Percentiles rank a stretch among this genome's conserved stretches.
These are phyloP conservation scores for Aphrophora alni DNA, from an alignment of 2,888 invertebrate species.

Conservation along the genomic window DNA sequence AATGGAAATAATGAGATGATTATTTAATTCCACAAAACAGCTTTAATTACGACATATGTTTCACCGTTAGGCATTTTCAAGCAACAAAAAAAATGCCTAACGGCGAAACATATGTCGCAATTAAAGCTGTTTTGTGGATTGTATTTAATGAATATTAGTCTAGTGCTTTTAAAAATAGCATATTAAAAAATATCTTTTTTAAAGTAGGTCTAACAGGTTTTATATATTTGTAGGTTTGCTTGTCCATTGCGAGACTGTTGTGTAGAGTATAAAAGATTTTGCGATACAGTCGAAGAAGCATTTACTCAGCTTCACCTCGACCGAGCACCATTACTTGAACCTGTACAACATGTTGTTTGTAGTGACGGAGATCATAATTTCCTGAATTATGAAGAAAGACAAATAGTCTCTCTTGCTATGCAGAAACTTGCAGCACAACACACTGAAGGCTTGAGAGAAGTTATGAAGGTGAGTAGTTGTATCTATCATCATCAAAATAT, in stretches of 20 bases:
- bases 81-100: too few relatives aligned
- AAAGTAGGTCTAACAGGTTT: background rate
- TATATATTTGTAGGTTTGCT: constrained; percentile 63
- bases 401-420: constrained; percentile 67
- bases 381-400: constrained; percentile 77
- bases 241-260: constrained; percentile 58
- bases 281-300: constrained; percentile 71
- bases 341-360: constrained; percentile 73
- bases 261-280: constrained; percentile 70
- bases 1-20: too few relatives aligned
- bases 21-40: too few relatives aligned
- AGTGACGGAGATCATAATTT: constrained; percentile 64
- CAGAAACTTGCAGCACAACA: constrained; percentile 71
- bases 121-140: too few relatives aligned
- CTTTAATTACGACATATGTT: too few relatives aligned
- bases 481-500: too few relatives aligned
- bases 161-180: too few relatives aligned
- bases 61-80: too few relatives aligned
- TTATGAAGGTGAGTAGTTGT: constrained; percentile 69
- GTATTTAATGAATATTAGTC: too few relatives aligned
- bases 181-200: too few relatives aligned
- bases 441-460: constrained; percentile 71
- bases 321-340: constrained; percentile 71
- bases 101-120: too few relatives aligned
- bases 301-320: constrained; percentile 70